Base-by-base conservation (phyloP, 1,140 invertebrate species). In the Drosophila tsacasi region DNA sequence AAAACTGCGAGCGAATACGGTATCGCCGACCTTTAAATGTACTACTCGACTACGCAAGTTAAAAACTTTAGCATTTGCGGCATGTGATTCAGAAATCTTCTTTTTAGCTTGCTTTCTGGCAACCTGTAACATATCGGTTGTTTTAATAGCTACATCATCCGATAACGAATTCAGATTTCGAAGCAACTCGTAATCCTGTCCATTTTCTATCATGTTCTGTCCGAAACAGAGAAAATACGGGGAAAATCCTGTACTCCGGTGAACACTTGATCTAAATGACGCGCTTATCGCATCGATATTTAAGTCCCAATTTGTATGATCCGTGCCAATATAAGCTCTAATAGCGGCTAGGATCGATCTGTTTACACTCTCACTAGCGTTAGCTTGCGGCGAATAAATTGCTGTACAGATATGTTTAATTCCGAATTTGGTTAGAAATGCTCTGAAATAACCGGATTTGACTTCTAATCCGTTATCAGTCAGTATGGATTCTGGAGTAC, bases 171-270 rank as follows among this genome's bases (percentile, higher is more conserved):
- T 50, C 21, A 72, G 15, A 15, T 44, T 63, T n/a, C 61, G n/a
- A 7, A 66, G 42, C 8, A 61, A 27, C 7, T 27, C 27, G 8
- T 27, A 27, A 27, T 27, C 27, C 7, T 27, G 27, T 27, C 69
- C 62, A 27, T 62, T 60, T 3, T 50, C n/a, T 7, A 78, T 25
- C 76, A 67, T 78, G 19, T 67, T 75, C 19, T 75, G 64, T 0
- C 64, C 69, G 19, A 74, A 74, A 6, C 19, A 30, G 2, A 52
- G 15, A 39, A 72, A 55, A 39, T 60, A 64, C 1, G 67, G 67
- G 1, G 60, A 63, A 40, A 27, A 50, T 5, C 67, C 67, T 4
- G 65, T 60, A 4, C 66, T 72, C 35, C 23, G 15, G 8, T 71
- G 60, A 19, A 71, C 15, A 10, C 17, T 63, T 5, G 37, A 23